These are phyloP conservation scores for Villa cingulata DNA, from an alignment of 2,888 invertebrate genomes.

Conservation along the genomic window DNA sequence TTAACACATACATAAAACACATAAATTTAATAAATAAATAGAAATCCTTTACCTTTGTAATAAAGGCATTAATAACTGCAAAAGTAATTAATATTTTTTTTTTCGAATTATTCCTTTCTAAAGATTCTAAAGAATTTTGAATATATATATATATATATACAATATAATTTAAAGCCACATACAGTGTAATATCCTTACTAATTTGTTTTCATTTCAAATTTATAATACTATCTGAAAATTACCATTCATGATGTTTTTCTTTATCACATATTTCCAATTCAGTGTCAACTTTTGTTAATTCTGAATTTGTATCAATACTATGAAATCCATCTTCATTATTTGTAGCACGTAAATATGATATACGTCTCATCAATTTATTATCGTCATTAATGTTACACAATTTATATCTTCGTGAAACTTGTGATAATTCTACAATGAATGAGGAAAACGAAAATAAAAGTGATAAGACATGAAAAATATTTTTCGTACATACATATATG, in stretches of 20 bases:
- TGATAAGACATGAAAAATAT: neutral
- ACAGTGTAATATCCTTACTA: too few relatives aligned
- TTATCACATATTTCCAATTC: constrained; percentile 1
- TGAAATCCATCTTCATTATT: constrained; percentile 63
- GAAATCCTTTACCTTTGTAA: too few relatives aligned
- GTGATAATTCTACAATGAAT: constrained; percentile 5
- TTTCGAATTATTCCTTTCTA: too few relatives aligned
- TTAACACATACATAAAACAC: too few relatives aligned
- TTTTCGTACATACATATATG: too few relatives aligned
- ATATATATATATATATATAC: too few relatives aligned
- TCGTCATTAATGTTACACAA: constrained; percentile 8
- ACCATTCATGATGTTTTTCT: constrained; percentile 6
- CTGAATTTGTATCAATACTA: constrained; percentile 12
- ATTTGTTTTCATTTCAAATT: too few relatives aligned
- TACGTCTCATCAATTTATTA: constrained; percentile 72
- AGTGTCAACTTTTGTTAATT: neutral
- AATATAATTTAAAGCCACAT: too few relatives aligned
- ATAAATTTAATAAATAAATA: too few relatives aligned
- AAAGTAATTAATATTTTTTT: too few relatives aligned
- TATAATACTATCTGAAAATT: neutral
- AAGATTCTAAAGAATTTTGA: too few relatives aligned
- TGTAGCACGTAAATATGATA: constrained; percentile 90
- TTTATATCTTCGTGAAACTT: constrained; percentile 30
- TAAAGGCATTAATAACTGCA: too few relatives aligned
- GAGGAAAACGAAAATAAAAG: neutral